These are phyloP conservation scores for Tetramorium bicarinatum DNA, from an alignment of 2,888 invertebrate genomes.

Conservation along the genomic window DNA sequence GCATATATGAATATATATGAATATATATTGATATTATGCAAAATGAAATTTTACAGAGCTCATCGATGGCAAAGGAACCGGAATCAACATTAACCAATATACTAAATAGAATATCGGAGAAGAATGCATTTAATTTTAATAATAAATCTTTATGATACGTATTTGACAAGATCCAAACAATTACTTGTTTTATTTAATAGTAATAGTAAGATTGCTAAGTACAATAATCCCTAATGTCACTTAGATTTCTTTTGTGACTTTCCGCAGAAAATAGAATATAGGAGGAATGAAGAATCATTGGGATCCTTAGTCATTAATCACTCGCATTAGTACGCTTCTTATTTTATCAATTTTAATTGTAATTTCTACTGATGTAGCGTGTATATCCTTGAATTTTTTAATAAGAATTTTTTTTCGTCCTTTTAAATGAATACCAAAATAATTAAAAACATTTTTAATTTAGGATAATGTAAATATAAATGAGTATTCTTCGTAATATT, in stretches of 20 bases:
- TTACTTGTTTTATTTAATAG: too few relatives aligned
- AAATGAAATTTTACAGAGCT: constrained; percentile 20
- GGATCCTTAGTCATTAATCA: too few relatives aligned
- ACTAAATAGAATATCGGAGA: too few relatives aligned
- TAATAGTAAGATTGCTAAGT: too few relatives aligned
- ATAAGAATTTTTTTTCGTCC: background rate
- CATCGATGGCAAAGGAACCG: background rate
- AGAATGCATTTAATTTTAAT: background rate
- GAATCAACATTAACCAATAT: background rate
- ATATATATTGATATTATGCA: background rate
- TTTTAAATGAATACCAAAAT: background rate
- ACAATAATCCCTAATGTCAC: too few relatives aligned
- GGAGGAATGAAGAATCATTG: too few relatives aligned
- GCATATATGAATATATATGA: background rate
- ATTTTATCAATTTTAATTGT: background rate
- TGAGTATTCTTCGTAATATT: background rate
- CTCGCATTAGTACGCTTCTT: too few relatives aligned
- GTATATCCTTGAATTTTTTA: background rate
- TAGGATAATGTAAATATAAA: background rate
- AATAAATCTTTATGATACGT: too few relatives aligned
- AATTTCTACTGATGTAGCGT: background rate
- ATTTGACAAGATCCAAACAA: too few relatives aligned
- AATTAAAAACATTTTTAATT: background rate
- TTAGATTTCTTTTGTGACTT: too few relatives aligned
- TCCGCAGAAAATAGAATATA: too few relatives aligned